phyloP scores from a whole-genome alignment of 2,113 vertebrate species.

The Alces alces region DNA sequence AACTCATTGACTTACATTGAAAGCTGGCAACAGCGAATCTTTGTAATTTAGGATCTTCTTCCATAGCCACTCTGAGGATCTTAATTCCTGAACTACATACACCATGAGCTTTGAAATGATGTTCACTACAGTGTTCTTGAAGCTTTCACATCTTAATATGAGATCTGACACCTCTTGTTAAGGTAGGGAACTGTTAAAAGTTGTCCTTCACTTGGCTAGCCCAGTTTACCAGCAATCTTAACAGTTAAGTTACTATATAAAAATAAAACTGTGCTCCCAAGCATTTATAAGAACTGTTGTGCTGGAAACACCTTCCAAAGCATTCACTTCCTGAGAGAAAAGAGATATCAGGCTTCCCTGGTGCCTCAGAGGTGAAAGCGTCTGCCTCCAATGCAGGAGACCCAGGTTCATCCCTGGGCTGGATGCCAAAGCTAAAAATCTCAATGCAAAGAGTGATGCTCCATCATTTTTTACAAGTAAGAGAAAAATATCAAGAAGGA shows the following conservation, averaged over 20 bases:
- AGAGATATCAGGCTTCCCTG: not conserved
- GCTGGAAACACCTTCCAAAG: constrained; percentile 1
- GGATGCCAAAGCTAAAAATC: constrained; percentile 44
- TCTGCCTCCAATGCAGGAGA: too few relatives aligned
- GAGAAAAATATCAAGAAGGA: not conserved
- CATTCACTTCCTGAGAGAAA: constrained; percentile 35
- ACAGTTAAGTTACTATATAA: constrained; percentile 15
- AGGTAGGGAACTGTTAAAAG: constrained; percentile 20
- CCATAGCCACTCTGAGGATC: not conserved
- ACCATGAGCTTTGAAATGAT: not conserved
- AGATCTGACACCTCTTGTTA: not conserved
- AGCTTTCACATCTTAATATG: not conserved
- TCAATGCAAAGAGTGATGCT: not conserved
- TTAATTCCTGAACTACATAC: not conserved
- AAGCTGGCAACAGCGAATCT: not conserved
- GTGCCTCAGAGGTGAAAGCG: too few relatives aligned
- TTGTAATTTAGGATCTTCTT: not conserved
- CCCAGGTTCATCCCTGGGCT: too few relatives aligned
- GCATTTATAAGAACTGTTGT: not conserved
- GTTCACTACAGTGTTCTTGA: not conserved
- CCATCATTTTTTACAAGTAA: not conserved
- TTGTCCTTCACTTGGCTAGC: not conserved
- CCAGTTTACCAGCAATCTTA: not conserved
- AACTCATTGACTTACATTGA: not conserved
- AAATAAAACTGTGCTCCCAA: constrained; percentile 29